Percentiles rank a stretch among this genome's conserved stretches.
phyloP scores from a whole-genome alignment of 2,113 vertebrate genomes.

The Phalacrocorax pelagicus region DNA sequence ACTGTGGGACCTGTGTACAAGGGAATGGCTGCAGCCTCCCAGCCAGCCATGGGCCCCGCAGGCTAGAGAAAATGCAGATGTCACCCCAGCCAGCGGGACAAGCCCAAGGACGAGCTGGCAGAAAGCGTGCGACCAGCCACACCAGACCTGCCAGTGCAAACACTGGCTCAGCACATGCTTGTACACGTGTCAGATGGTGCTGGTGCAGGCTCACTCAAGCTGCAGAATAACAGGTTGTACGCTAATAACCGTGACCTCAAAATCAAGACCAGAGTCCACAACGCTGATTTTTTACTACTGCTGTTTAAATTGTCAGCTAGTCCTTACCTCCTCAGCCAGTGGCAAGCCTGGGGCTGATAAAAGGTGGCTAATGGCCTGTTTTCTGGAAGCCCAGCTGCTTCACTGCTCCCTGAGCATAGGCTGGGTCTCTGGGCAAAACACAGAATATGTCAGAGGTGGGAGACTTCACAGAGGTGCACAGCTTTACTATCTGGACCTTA shows the following conservation, averaged over 20 bases:
- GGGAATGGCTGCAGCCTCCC: neutral
- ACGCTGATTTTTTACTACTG: neutral
- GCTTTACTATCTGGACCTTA: neutral
- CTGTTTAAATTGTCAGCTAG: neutral
- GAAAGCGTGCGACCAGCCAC: neutral
- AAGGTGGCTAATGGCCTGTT: neutral
- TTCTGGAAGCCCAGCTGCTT: neutral
- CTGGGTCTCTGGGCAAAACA: neutral
- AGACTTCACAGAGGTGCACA: neutral
- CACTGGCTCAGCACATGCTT: accelerated
- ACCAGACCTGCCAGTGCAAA: neutral
- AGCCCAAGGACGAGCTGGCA: neutral
- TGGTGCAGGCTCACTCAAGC: neutral
- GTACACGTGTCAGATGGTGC: accelerated
- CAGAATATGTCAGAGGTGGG: neutral
- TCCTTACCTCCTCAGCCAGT: neutral
- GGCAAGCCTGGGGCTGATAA: neutral
- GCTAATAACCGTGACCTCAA: accelerated
- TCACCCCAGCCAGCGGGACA: neutral
- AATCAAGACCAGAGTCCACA: neutral
- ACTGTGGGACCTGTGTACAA: neutral
- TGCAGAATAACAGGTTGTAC: neutral
- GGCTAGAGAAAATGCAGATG: neutral
- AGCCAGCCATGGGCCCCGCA: accelerated
- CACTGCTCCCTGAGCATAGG: neutral